Percentiles rank a stretch among this genome's conserved stretches.
Conservation (phyloP, 1,140 invertebrate genomes). For the Anagrus nilaparvatae region DNA sequence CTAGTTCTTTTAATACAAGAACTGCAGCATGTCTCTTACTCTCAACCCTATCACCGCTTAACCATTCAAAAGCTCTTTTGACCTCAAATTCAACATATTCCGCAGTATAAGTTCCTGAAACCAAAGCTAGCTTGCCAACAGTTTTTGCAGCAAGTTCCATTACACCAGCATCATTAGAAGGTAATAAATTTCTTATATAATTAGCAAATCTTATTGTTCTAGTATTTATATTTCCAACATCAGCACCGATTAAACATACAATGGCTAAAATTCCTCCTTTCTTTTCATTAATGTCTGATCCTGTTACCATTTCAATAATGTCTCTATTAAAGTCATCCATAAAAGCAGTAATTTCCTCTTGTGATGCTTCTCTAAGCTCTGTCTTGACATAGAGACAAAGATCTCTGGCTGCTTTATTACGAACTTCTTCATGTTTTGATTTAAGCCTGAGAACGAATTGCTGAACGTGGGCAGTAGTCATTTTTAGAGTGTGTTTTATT, state of each 20-base stretch:
- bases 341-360: slow-evolving; percentile 80
- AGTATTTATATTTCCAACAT: slow-evolving; percentile 84
- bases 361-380: slow-evolving; percentile 82
- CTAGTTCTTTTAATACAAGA: slow-evolving; percentile 84
- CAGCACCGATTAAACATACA: slow-evolving; percentile 83
- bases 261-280: slow-evolving; percentile 93
- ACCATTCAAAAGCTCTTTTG: slow-evolving; percentile 88
- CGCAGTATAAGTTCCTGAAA: slow-evolving; percentile 85
- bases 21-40: slow-evolving; percentile 85
- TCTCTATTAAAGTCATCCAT: slow-evolving; percentile 94
- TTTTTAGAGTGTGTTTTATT: slow-evolving; percentile 33
- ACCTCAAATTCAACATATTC: slow-evolving; percentile 96
- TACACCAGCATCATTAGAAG: slow-evolving; percentile 80
- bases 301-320: slow-evolving; percentile 92
- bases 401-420: slow-evolving; percentile 76
- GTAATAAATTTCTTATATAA: slow-evolving; percentile 80
- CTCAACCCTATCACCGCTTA: slow-evolving; percentile 80
- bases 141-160: slow-evolving; percentile 96
- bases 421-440: slow-evolving; percentile 74
- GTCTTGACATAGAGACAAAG: slow-evolving; percentile 85
- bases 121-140: slow-evolving; percentile 79
- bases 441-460: slow-evolving; percentile 81
- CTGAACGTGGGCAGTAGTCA: slow-evolving; percentile 55
- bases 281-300: slow-evolving; percentile 84
- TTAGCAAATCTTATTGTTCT: slow-evolving; percentile 87